Evolutionary conservation across 2,888 invertebrate genomes (phyloP), one percentile per base, ranked within the genome.

Genomic region (Rambutsinella grinnellia): DNA sequence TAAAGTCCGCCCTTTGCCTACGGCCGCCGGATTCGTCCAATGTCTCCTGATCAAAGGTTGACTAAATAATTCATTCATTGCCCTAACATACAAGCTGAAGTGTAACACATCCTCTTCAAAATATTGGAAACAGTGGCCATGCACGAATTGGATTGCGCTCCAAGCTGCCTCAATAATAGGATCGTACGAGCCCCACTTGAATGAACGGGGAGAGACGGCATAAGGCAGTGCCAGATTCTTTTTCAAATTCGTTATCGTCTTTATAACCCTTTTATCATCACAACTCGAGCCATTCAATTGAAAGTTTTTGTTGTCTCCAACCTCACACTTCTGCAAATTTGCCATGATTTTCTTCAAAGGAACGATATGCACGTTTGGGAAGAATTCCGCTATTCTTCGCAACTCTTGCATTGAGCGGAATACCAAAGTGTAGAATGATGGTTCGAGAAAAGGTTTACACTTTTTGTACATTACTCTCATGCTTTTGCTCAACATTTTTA

Each of bases 111-210:
- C 70, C n/a, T 46, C 15, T 1, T 21, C 21, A 28, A 76, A 71
- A 17, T 44, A 44, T 10, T 79, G 58, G 21, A 78, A 79, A 65
- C 82, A 82, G 46, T 63, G 76, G 17, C 61, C 80, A 66, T 82
- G 82, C 6, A 79, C 76, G 49, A 80, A 80, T 10, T 72, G 66
- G 2, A 82, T 23, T 8, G 76, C 79, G n/a, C 66, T 76, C 80
- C 80, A 82, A 3, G 80, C 79, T 5, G 79, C 79, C 23, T 82
- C 82, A 17, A 82, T 67, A 23, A 78, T 76, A 0, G 79, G 80
- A 26, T 76, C 79, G 44, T 78, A 79, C 17, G 65, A 71, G 10
- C 70, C 63, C 76, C 78, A 79, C 23, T 79, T 62, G 57, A 72
- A 79, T 1, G 80, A 78, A n/a, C 65, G 6, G 3, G 67, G 28